Evolutionary conservation across 2,888 invertebrate species (phyloP).

Genomic region (Galeruca laticollis): DNA sequence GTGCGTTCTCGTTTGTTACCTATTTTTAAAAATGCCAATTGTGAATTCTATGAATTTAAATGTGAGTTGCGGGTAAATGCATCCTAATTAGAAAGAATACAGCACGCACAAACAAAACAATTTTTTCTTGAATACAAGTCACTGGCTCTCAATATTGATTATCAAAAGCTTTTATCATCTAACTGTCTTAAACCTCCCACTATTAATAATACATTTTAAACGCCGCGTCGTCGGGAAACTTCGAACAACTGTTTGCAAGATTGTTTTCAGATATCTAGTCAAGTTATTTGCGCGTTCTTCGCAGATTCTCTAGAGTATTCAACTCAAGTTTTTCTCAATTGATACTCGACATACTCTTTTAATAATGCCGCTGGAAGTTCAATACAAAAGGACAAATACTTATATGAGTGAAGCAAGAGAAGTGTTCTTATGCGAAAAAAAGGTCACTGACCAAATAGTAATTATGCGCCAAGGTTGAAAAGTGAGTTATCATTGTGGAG

Average conservation of each 20-base stretch:
- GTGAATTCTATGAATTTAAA: background rate
- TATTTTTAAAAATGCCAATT: background rate
- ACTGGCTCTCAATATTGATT: background rate
- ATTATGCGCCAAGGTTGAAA: too few relatives aligned
- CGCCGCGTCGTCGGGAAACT: background rate
- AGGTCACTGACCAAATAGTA: background rate
- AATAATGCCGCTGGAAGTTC: background rate
- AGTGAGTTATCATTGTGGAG: too few relatives aligned
- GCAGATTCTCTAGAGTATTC: background rate
- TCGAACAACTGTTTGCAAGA: background rate
- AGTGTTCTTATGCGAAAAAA: background rate
- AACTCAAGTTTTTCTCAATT: background rate
- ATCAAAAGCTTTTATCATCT: background rate
- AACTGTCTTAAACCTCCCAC: too few relatives aligned
- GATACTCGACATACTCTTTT: background rate
- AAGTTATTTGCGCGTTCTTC: background rate
- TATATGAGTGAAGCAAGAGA: background rate
- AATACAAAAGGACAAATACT: background rate
- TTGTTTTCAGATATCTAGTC: background rate
- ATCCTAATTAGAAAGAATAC: too few relatives aligned
- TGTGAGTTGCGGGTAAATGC: background rate
- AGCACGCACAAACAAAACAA: too few relatives aligned
- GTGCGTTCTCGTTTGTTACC: background rate
- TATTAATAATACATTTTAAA: background rate
- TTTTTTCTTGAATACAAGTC: background rate